Base-by-base conservation (phyloP, 2,797 vertebrate species). In the Cynodonichthys magdalenae region DNA sequence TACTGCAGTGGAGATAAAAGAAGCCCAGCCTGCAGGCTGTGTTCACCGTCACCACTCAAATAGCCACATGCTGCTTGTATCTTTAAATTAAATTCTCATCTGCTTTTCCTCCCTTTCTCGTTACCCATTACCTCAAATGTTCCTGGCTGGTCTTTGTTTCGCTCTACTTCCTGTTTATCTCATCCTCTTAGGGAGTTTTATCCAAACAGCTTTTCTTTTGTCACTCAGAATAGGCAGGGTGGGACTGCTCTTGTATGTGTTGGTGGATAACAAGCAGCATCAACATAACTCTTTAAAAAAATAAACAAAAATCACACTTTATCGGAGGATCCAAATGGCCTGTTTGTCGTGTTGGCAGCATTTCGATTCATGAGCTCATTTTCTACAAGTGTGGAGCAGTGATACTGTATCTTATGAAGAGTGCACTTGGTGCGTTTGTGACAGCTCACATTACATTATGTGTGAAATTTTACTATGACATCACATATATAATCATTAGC, bases 321-420 rank as follows among this genome's bases (percentile, higher is more conserved):
- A 73, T 89, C 87, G 86, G 69, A 53, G 71, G 79, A 83, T 42
- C 66, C 83, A 87, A 87, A 89, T 88, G 89, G 68, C 78, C 84
- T 57, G 68, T 3, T 5, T 51, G 39, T 59, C 34, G 77, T 76
- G 84, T 80, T 71, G 73, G 55, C 5, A 19, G 47, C 58, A 73
- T 72, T 44, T 59, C 29, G 6, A 68, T 47, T 49, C 69, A 74
- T 87, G 83, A 85, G 69, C 74, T 90, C 81, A 87, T 57, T 71
- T 73, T 76, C 75, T 86, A 73, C 65, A 63, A 71, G 66, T 0
- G 73, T 1, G 60, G 44, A 71, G 58, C 27, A 61, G 41, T 53
- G 53, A 64, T 52, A 51, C 27, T 4, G 1, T 65, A 71, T 53
- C 69, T 59, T 3, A 17, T 36, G 53, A 69, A 0, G 51, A 52